phyloP scores from a whole-genome alignment of 2,113 vertebrate species.

The Gadus chalcogrammus region DNA sequence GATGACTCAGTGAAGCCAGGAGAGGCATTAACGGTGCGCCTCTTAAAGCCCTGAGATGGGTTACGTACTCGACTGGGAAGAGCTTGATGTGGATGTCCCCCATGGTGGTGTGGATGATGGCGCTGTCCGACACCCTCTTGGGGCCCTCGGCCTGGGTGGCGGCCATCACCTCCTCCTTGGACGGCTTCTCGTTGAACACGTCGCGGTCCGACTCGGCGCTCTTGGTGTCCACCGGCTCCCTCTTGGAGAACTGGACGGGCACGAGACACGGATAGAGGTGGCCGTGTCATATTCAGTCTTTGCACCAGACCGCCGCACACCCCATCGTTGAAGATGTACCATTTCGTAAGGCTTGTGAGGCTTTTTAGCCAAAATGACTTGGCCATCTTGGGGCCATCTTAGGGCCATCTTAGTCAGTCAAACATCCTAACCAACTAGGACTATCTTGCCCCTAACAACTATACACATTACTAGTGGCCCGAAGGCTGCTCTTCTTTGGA shows the following conservation, averaged over 20 bases:
- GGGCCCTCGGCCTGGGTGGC: slow-evolving; percentile 97
- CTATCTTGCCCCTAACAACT: too few relatives aligned
- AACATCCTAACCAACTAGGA: too few relatives aligned
- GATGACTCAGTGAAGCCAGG: too few relatives aligned
- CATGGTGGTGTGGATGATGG: slow-evolving; percentile 97
- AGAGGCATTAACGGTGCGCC: too few relatives aligned
- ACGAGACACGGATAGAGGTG: background rate
- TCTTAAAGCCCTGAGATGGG: too few relatives aligned
- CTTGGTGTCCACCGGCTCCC: slow-evolving; percentile 96
- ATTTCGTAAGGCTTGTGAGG: background rate
- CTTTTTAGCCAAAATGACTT: too few relatives aligned
- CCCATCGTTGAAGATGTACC: too few relatives aligned
- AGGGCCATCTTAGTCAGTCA: too few relatives aligned
- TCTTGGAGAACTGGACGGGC: slow-evolving; percentile 85
- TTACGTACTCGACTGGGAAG: slow-evolving; percentile 94
- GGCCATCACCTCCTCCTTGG: slow-evolving; percentile 99
- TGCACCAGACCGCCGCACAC: too few relatives aligned
- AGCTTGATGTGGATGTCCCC: slow-evolving; percentile 97
- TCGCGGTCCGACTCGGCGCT: slow-evolving; percentile 96
- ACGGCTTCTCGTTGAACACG: slow-evolving; percentile 97
- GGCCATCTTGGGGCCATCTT: too few relatives aligned
- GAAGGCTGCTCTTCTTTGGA: too few relatives aligned
- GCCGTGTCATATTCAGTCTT: background rate
- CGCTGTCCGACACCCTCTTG: slow-evolving; percentile 95
- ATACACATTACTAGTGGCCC: too few relatives aligned